Evolutionary conservation across 2,888 invertebrate genomes (phyloP), one percentile per base, ranked within the genome.

Genomic region (Lomographa bimaculata): DNA sequence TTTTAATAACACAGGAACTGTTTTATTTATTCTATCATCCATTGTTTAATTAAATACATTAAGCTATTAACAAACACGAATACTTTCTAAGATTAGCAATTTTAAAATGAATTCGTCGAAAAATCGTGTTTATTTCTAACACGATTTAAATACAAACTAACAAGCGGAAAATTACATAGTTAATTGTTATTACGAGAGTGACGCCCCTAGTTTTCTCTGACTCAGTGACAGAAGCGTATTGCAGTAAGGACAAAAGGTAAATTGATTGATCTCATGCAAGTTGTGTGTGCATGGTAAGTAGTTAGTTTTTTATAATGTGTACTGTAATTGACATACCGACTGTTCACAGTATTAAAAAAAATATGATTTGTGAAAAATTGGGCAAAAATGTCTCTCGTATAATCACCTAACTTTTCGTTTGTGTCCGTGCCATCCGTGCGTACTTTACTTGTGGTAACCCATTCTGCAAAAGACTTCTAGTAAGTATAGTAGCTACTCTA

Each of bases 141-240:
- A 44, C 46, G 49, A 54, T 68, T 50, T 45, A 54, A 63, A 66
- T 72, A 70, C 74, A 75, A 78, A 64, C 68, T 64, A 79, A 73
- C 66, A 63, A 73, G 75, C 75, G 76, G 78, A 79, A 80, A 84
- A 85, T 82, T 67, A 52, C 59, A 58, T 59, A 64, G 49, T 63
- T 57, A 66, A 57, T 60, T 34, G 25, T 24, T 34, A 32, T 39
- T 38, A 35, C 10, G n/a, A 51, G 50, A 63, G 74, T 75, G 80
- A 73, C 79, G 76, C 76, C 86, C 86, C 86, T 85, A 79, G 74
- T 79, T 75, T 79, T 77, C 79, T 72, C 74, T 74, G 79, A 73
- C 46, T 76, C 74, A 78, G 64, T 69, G 70, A 65, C 57, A 54
- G 57, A 54, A 44, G 35, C 24, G 41, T 29, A 41, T 45, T 40